phyloP scores from a whole-genome alignment of 2,888 invertebrate species.

The Rotaria sp. region DNA sequence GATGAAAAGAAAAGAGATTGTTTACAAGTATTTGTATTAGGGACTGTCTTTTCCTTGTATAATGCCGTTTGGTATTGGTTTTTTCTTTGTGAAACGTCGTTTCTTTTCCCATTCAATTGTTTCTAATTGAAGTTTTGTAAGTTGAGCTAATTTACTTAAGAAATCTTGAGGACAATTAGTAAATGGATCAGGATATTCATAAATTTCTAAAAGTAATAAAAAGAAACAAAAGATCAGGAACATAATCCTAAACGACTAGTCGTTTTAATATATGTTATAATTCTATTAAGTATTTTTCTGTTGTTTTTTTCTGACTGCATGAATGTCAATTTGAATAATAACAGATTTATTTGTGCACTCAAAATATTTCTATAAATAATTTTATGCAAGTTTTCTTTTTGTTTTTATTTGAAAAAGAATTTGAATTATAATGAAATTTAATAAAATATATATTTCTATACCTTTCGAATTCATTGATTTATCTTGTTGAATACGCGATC shows the following conservation, averaged over 20 bases:
- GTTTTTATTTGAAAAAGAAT: too few relatives aligned
- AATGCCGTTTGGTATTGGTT: neutral
- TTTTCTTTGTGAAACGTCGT: conserved; percentile 25
- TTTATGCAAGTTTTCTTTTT: neutral
- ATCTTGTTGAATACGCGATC: neutral
- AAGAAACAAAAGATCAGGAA: neutral
- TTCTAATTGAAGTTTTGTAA: conserved; percentile 6
- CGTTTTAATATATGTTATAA: neutral
- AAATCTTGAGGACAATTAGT: neutral
- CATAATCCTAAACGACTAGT: neutral
- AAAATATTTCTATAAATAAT: neutral
- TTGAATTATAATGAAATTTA: too few relatives aligned
- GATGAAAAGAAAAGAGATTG: neutral
- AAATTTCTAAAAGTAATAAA: neutral
- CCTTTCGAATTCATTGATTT: neutral
- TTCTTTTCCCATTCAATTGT: conserved; percentile 22
- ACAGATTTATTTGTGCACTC: neutral
- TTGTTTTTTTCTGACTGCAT: neutral
- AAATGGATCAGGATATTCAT: conserved; percentile 25
- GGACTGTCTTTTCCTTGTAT: conserved; percentile 19
- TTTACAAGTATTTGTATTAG: neutral
- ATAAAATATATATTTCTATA: neutral
- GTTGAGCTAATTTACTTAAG: neutral
- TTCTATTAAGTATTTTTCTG: neutral
- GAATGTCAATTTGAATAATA: neutral